A percentile compares a stretch with the other conserved stretches of the same genome.
These are phyloP conservation scores for Danio albolineatus DNA, from an alignment of 2,797 vertebrate genomes.

Conservation along the genomic window DNA sequence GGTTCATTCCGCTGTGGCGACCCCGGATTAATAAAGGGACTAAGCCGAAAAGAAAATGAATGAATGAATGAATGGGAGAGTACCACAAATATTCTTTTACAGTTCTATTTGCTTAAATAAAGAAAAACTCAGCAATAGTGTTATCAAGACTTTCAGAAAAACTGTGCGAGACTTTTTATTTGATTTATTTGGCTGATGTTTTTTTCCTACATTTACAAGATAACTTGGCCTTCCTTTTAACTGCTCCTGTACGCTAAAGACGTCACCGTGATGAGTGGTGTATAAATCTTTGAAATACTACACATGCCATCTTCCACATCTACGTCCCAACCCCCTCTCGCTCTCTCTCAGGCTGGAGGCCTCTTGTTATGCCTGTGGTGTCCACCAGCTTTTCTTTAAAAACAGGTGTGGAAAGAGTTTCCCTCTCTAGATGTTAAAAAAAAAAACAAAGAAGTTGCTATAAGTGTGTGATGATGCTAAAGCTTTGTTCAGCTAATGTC, in stretches of 20 bases:
- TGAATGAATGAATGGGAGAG: too few species aligned
- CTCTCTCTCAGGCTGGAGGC: not conserved
- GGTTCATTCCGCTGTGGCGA: too few species aligned
- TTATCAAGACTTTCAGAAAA: too few species aligned
- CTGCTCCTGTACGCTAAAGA: constrained; percentile 24
- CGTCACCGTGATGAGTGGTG: constrained; percentile 6
- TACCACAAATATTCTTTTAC: too few species aligned
- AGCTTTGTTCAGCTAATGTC: not conserved
- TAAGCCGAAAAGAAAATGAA: too few species aligned
- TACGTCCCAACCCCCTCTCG: not conserved
- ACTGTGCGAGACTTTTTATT: too few species aligned
- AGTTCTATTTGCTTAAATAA: too few species aligned
- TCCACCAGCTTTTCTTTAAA: constrained; percentile 5
- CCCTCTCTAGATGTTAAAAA: not conserved
- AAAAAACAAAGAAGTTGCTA: not conserved
- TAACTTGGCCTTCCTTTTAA: constrained; percentile 29
- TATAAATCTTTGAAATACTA: constrained; percentile 38
- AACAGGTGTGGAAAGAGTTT: constrained; percentile 38
- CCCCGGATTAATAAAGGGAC: too few species aligned
- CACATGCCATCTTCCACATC: not conserved
- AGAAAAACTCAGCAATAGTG: too few species aligned
- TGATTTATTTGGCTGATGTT: not conserved
- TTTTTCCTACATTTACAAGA: not conserved
- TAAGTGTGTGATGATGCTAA: not conserved
- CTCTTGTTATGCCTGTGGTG: constrained; percentile 20